Evolutionary conservation across 2,797 vertebrate species (phyloP).

Genomic region (Morus bassanus): DNA sequence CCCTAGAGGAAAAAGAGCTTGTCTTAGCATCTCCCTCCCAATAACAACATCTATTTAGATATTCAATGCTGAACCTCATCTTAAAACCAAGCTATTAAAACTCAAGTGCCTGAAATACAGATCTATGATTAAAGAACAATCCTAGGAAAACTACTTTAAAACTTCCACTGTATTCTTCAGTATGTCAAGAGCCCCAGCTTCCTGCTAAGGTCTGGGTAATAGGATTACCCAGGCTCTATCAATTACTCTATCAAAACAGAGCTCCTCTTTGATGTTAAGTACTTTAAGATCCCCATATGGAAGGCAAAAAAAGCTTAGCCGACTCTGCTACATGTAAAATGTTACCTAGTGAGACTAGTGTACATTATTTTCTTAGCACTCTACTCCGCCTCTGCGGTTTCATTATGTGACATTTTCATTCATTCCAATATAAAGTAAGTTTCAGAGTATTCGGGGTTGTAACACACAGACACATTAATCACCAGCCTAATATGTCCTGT

Average conservation of each 20-base stretch:
- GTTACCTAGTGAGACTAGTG: background rate
- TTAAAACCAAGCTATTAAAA: background rate
- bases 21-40: background rate
- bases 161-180: background rate
- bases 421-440: conserved; percentile 22
- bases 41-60: background rate
- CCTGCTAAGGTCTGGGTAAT: background rate
- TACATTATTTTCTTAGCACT: conserved; percentile 9
- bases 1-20: background rate
- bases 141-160: background rate
- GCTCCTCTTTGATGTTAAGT: conserved; percentile 26
- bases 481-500: conserved; percentile 42
- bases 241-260: conserved; percentile 35
- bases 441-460: background rate
- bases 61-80: background rate
- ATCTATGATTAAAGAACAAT: background rate
- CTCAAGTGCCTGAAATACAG: background rate
- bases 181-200: background rate
- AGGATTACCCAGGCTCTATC: conserved; percentile 15
- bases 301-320: background rate
- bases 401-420: conserved; percentile 60
- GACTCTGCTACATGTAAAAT: conserved; percentile 8
- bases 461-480: conserved; percentile 58
- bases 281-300: conserved; percentile 3
- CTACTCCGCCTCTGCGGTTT: conserved; percentile 6